Base-by-base conservation (phyloP, 92 coral and sea anemone species). In the Siderastrea radians region DNA sequence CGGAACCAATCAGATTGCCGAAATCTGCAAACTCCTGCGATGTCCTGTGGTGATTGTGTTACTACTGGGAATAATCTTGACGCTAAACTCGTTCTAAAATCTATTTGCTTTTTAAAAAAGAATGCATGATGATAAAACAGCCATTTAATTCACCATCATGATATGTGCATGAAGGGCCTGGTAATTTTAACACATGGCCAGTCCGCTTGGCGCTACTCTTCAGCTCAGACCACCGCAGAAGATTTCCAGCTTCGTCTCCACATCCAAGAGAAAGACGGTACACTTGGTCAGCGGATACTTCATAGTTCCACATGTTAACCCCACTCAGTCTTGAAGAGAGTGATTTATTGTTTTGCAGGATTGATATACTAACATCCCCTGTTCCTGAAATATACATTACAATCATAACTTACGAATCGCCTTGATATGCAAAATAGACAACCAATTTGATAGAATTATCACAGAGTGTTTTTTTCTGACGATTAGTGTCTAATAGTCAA, bases 241-340 rank as follows among this genome's bases (percentile, higher is more conserved):
- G 61, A 47, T 74, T 72, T 52, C 88, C 88, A 44, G 58, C 60
- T 49, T 74, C 88, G 0, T 48, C 72, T 74, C 88, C 88, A 74
- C 88, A 84, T 14, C 88, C 88, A 48, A 84, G 88, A 62, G 88
- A 84, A 43, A 84, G 62, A 3, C 88, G 81, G 49, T 60, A 60
- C 15, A 84, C 53, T 15, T 84, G 61, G 15, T 51, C 51, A 50
- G 60, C 45, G 11, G 68, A n/a, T 16, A 61, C 6, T 51, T 52
- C 81, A 14, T 50, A n/a, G 77, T 84, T 51, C 88, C 88, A 84
- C 49, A 84, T 74, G 47, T 74, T 84, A 3, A 84, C 61, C 5
- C 88, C 88, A 16, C 81, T 74, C 69, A 84, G 48, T 74, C 59
- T 48, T 13, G 80, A 73, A 1, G n/a, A 58, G 62, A 61, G 17